These are phyloP conservation scores for Palythoa heliodiscus DNA, from an alignment of 92 coral and sea anemone genomes.

Conservation along the genomic window DNA sequence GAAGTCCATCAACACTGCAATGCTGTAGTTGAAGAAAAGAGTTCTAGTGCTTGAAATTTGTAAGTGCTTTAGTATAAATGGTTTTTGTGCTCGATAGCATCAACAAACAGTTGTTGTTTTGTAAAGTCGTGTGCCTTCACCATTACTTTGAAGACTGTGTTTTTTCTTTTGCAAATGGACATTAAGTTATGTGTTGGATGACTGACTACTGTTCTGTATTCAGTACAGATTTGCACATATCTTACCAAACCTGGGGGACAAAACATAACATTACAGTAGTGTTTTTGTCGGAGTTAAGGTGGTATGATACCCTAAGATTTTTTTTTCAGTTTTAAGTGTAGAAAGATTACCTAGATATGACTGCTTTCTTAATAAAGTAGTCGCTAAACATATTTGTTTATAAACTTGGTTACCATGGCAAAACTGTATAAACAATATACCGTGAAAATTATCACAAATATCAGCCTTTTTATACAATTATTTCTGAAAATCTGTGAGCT, in stretches of 20 bases:
- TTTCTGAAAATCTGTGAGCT: no score
- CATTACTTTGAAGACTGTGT: constrained; percentile 51
- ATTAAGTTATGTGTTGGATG: constrained; percentile 51
- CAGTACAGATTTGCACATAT: constrained; percentile 51
- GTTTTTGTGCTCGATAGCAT: constrained; percentile 51
- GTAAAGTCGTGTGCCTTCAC: constrained; percentile 50
- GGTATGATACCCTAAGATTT: neutral
- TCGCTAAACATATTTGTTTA: neutral
- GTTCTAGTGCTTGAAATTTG: constrained; percentile 47
- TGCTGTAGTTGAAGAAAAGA: constrained; percentile 60
- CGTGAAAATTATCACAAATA: neutral
- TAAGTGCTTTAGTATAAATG: constrained; percentile 40
- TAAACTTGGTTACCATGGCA: neutral
- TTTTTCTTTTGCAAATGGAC: constrained; percentile 39
- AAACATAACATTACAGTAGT: constrained; percentile 48
- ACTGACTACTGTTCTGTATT: constrained; percentile 43
- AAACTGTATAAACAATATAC: neutral
- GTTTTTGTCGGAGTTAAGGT: no score
- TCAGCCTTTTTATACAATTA: no score
- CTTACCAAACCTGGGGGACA: constrained; percentile 47
- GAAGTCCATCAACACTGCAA: constrained; percentile 44
- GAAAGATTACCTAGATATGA: neutral
- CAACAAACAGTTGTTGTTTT: constrained; percentile 45
- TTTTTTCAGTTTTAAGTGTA: no score
- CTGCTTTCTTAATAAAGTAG: neutral